Conservation (phyloP, 92 coral and sea anemone genomes). For the Isaurus tuberculatus region DNA sequence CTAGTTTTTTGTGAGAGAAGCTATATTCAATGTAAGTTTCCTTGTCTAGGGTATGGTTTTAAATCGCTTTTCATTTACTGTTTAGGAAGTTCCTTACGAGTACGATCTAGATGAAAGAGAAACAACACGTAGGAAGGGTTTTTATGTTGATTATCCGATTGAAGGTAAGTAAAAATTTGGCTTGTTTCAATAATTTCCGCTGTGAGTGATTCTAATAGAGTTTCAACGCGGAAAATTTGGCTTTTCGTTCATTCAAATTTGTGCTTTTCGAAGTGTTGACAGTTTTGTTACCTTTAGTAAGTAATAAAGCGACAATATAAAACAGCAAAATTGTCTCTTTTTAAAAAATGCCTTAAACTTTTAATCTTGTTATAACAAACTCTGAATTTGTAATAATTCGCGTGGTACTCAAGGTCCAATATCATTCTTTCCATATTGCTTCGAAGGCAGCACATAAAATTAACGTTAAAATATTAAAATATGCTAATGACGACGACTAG, state of each 20-base stretch:
- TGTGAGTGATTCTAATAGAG: neutral
- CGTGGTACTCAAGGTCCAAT: neutral
- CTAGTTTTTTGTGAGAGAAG: neutral
- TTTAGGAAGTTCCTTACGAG: slow-evolving; percentile 42
- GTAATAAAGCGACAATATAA: neutral
- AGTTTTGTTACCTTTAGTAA: neutral
- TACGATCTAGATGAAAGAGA: slow-evolving; percentile 17
- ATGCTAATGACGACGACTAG: neutral
- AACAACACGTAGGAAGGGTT: slow-evolving; percentile 60
- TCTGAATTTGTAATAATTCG: neutral
- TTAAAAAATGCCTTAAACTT: neutral
- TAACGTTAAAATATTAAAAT: slow-evolving; percentile 6
- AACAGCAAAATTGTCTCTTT: neutral
- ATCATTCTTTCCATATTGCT: neutral
- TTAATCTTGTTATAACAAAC: neutral
- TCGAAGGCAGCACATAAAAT: neutral
- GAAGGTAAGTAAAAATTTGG: slow-evolving; percentile 74
- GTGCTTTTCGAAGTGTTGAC: neutral
- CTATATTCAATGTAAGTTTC: neutral
- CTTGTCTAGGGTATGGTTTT: neutral
- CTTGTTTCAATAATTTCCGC: neutral
- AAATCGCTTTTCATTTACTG: neutral
- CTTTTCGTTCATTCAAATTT: neutral
- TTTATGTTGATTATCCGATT: slow-evolving; percentile 83
- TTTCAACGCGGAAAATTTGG: neutral